Percentiles rank a stretch among this genome's conserved stretches.
These are phyloP conservation scores for Circaetus gallicus DNA, from an alignment of 2,113 vertebrate genomes.

Conservation along the genomic window DNA sequence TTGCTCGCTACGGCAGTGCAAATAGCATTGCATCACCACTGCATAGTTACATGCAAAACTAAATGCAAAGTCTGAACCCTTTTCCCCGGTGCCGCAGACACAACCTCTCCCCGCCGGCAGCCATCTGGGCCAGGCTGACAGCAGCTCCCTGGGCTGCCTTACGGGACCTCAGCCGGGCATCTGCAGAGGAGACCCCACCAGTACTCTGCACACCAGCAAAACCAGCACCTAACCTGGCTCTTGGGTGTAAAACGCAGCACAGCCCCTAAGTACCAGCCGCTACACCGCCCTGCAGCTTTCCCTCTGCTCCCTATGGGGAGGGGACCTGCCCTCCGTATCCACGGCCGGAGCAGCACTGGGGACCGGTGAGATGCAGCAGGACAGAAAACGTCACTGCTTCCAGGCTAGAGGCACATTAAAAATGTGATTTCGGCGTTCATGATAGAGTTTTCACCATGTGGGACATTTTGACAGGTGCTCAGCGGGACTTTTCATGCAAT, in stretches of 20 bases:
- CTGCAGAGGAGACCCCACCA: neutral
- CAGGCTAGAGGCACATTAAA: neutral
- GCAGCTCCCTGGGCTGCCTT: neutral
- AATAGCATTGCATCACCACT: neutral
- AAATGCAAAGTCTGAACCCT: neutral
- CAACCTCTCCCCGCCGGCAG: neutral
- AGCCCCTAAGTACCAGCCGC: neutral
- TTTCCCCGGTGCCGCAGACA: neutral
- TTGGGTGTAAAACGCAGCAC: neutral
- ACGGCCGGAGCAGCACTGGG: neutral
- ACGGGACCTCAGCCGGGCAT: neutral
- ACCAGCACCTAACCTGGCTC: neutral
- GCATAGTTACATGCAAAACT: neutral
- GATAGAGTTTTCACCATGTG: neutral
- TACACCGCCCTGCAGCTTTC: neutral
- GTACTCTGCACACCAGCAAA: neutral
- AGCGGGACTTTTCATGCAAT: neutral
- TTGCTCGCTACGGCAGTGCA: too few species aligned
- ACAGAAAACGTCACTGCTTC: neutral
- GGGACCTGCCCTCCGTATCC: neutral
- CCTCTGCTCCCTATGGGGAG: neutral
- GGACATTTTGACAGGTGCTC: neutral
- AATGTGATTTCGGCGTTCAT: fast-evolving
- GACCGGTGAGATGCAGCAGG: neutral
- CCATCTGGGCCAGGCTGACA: neutral